Evolutionary conservation across 2,888 invertebrate genomes (phyloP).

Genomic region (Dione juno): DNA sequence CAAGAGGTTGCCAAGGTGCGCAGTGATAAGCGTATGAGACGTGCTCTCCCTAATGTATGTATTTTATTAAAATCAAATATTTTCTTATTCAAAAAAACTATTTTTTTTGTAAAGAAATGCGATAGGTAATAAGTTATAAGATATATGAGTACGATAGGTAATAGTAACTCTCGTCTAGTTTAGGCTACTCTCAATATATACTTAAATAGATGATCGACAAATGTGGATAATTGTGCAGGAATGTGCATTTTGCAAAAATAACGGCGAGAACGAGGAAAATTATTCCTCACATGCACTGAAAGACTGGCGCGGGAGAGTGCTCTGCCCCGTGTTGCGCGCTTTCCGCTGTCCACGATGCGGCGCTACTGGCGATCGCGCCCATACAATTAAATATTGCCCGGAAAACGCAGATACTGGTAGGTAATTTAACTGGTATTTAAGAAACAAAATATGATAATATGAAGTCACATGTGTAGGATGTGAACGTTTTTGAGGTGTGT

Average conservation of each 20-base stretch:
- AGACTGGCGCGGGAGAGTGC: constrained; percentile 85
- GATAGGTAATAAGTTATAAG: no score
- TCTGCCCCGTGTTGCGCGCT: constrained; percentile 87
- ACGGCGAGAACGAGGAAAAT: constrained; percentile 85
- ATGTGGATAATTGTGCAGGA: constrained; percentile 54
- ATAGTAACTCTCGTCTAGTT: neutral
- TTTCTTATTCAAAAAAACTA: neutral
- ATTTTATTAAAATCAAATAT: neutral
- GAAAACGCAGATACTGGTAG: constrained; percentile 52
- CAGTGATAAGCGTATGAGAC: constrained; percentile 68
- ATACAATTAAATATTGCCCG: constrained; percentile 91
- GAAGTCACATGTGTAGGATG: no score
- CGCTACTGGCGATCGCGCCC: constrained; percentile 88
- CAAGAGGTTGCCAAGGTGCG: constrained; percentile 72
- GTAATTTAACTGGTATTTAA: neutral
- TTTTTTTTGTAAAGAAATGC: no score
- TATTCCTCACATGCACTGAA: constrained; percentile 87
- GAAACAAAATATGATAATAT: neutral
- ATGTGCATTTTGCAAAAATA: constrained; percentile 84
- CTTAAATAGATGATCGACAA: neutral
- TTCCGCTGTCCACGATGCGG: constrained; percentile 87
- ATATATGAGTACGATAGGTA: no score
- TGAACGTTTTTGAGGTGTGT: no score
- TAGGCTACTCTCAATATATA: neutral
- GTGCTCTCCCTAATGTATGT: constrained; percentile 70